Conservation (phyloP, 2,888 invertebrate genomes). For the Branchipolynoe longqiensis region DNA sequence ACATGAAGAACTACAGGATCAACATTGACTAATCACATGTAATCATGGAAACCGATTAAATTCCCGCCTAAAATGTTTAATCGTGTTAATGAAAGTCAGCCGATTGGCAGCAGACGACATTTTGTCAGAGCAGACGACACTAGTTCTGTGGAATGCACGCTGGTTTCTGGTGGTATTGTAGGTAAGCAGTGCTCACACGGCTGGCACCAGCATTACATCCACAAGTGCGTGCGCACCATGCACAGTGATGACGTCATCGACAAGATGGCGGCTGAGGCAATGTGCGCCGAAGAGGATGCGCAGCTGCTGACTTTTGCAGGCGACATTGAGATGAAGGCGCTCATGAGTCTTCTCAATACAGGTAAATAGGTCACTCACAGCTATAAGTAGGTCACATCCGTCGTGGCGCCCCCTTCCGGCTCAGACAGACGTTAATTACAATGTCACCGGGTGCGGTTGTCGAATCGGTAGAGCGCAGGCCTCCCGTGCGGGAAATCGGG, state of each 20-base stretch:
- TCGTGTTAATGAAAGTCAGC: too few relatives aligned
- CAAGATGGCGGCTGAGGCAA: not conserved
- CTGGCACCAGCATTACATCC: not conserved
- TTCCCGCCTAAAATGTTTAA: too few relatives aligned
- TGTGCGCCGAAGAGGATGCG: constrained; percentile 1
- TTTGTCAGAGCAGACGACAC: too few relatives aligned
- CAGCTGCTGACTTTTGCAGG: not conserved
- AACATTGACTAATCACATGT: too few relatives aligned
- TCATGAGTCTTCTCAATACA: not conserved
- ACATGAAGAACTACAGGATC: too few relatives aligned
- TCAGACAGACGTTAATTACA: too few relatives aligned
- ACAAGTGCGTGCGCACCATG: not conserved
- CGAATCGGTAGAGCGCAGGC: too few relatives aligned
- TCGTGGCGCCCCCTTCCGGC: not conserved
- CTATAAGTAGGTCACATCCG: not conserved
- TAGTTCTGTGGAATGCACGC: too few relatives aligned
- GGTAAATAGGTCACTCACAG: not conserved
- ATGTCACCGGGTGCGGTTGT: not conserved
- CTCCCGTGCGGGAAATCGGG: too few relatives aligned
- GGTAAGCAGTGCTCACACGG: constrained; percentile 6
- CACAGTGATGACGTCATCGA: not conserved
- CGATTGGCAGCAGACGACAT: too few relatives aligned
- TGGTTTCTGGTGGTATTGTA: not conserved
- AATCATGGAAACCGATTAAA: too few relatives aligned
- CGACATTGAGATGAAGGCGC: not conserved